phyloP scores from a whole-genome alignment of 2,113 vertebrate species.

The Leptocoma aspasia region DNA sequence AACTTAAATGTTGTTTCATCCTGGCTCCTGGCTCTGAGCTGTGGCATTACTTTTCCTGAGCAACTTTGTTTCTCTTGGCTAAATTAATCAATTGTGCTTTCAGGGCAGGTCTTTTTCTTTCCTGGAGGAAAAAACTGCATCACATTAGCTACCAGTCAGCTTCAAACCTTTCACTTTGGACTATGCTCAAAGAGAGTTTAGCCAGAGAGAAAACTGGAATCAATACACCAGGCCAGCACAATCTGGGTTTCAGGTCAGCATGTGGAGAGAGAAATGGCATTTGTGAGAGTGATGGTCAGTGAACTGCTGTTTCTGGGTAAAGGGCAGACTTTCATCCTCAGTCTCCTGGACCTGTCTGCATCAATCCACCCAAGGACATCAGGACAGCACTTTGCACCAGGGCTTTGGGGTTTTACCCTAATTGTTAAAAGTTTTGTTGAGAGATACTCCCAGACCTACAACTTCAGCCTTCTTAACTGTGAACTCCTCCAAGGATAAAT shows the following conservation, averaged over 20 bases:
- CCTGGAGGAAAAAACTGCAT: slow-evolving; percentile 6
- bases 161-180: slow-evolving; percentile 25
- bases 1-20: not conserved
- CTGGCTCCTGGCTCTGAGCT: slow-evolving; percentile 8
- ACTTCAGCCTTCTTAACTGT: not conserved
- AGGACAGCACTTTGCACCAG: not conserved
- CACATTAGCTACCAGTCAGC: not conserved
- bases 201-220: slow-evolving; percentile 15
- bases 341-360: not conserved
- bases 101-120: not conserved
- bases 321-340: not conserved
- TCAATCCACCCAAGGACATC: not conserved
- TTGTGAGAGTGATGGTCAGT: not conserved
- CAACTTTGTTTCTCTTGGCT: slow-evolving; percentile 3
- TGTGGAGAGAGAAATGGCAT: not conserved
- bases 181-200: not conserved
- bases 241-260: slow-evolving; percentile 34
- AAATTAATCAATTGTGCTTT: slow-evolving; percentile 44
- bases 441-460: not conserved
- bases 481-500: not conserved
- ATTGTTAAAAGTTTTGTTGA: not conserved
- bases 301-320: not conserved
- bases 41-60: not conserved
- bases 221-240: slow-evolving; percentile 10
- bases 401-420: not conserved